phyloP scores from a whole-genome alignment of 2,113 vertebrate species.

The Plectropomus leopardus region DNA sequence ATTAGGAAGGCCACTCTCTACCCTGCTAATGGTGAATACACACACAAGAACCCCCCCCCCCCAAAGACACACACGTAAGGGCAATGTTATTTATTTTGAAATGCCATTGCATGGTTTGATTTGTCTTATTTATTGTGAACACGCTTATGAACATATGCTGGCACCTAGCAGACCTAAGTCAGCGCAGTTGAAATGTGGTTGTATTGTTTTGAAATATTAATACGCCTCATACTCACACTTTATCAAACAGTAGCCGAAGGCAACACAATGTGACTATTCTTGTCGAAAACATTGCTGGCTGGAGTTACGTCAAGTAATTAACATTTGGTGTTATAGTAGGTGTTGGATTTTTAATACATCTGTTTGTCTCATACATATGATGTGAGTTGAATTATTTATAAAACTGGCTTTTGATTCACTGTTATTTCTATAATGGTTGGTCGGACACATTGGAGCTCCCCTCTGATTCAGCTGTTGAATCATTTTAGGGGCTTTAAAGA shows the following conservation, averaged over 20 bases:
- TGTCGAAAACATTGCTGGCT: conserved; percentile 6
- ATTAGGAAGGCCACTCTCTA: conserved; percentile 69
- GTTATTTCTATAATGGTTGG: neutral
- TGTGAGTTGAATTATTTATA: neutral
- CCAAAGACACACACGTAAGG: conserved; percentile 7
- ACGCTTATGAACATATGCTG: conserved; percentile 10
- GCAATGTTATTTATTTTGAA: conserved; percentile 40
- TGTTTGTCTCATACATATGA: neutral
- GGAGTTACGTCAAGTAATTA: conserved; percentile 18
- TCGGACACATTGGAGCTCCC: neutral
- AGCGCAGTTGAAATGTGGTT: neutral
- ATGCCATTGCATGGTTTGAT: conserved; percentile 17
- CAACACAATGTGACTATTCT: neutral
- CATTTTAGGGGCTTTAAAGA: conserved; percentile 18
- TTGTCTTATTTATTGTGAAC: conserved; percentile 18
- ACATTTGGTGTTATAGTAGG: neutral
- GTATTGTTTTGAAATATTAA: conserved; percentile 33
- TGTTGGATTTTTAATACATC: neutral
- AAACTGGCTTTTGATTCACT: neutral
- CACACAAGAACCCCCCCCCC: conserved; percentile 6
- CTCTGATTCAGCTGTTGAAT: conserved; percentile 19
- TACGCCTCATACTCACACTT: neutral
- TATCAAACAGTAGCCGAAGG: conserved; percentile 21
- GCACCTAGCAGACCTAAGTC: conserved; percentile 15
- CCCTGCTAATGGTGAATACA: conserved; percentile 47